phyloP scores from a whole-genome alignment of 2,888 invertebrate species.

The Fabriciana adippe region DNA sequence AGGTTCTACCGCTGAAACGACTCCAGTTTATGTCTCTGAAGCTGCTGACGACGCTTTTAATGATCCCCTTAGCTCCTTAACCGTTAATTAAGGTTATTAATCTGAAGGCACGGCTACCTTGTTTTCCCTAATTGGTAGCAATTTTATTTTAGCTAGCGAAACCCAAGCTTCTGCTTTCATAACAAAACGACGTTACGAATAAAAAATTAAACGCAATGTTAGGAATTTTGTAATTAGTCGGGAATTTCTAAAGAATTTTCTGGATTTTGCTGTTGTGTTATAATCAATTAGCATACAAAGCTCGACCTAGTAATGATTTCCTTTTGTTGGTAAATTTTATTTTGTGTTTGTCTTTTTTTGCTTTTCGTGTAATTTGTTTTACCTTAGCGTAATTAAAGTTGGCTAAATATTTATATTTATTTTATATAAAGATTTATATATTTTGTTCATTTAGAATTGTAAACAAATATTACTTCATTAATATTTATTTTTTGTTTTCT shows the following conservation, averaged over 20 bases:
- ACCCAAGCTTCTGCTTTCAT: slow-evolving; percentile 61
- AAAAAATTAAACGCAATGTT: slow-evolving; percentile 42
- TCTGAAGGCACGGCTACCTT: slow-evolving; percentile 74
- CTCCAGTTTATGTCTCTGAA: slow-evolving; percentile 53
- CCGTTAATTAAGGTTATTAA: slow-evolving; percentile 80
- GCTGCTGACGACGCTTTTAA: slow-evolving; percentile 57
- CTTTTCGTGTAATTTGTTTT: slow-evolving; percentile 11
- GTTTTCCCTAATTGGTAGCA: slow-evolving; percentile 78
- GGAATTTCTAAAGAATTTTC: slow-evolving; percentile 25
- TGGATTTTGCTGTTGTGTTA: slow-evolving; percentile 22
- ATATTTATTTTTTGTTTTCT: too few relatives aligned
- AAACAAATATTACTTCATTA: too few relatives aligned
- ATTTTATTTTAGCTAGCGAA: slow-evolving; percentile 68
- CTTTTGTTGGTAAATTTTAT: slow-evolving; percentile 26
- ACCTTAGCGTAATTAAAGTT: neutral
- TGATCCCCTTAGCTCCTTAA: slow-evolving; percentile 63
- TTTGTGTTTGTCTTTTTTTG: slow-evolving; percentile 9
- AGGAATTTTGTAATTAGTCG: slow-evolving; percentile 36
- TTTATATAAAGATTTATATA: neutral
- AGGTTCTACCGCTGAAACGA: slow-evolving; percentile 32
- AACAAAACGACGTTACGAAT: slow-evolving; percentile 54
- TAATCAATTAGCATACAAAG: slow-evolving; percentile 29
- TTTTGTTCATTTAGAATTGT: too few relatives aligned
- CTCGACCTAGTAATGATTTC: slow-evolving; percentile 26
- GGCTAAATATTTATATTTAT: slow-evolving; percentile 3